Conservation (phyloP, 2,113 vertebrate genomes). For the Istiophorus platypterus region DNA sequence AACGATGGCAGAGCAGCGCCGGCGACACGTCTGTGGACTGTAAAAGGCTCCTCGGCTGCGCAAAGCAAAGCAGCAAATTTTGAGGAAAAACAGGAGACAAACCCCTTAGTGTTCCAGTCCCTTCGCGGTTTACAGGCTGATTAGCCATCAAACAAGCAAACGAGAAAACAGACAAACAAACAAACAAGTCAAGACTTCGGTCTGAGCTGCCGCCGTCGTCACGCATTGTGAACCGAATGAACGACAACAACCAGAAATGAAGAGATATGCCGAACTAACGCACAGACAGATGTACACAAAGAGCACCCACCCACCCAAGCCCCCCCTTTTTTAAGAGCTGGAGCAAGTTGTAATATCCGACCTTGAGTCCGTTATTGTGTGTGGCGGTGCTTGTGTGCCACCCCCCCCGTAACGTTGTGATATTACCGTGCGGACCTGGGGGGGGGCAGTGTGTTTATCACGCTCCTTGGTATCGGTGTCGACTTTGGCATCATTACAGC, state of each 20-base stretch:
- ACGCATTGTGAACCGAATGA: neutral
- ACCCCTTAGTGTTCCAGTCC: neutral
- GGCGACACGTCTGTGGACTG: too few species aligned
- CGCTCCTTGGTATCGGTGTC: constrained; percentile 27
- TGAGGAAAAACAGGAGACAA: too few species aligned
- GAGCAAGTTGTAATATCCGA: constrained; percentile 14
- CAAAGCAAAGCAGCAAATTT: too few species aligned
- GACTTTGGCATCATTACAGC: neutral
- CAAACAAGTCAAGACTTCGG: constrained; percentile 26
- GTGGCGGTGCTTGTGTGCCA: constrained; percentile 1
- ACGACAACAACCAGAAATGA: constrained; percentile 11
- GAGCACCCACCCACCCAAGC: neutral
- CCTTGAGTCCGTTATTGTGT: constrained; percentile 40
- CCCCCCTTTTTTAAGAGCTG: too few species aligned
- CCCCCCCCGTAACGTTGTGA: constrained; percentile 27
- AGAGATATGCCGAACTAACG: constrained; percentile 2
- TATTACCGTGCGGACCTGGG: too few species aligned
- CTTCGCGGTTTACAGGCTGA: neutral
- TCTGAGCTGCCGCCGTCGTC: constrained; percentile 22
- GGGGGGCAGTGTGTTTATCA: constrained; percentile 37
- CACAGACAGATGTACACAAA: neutral
- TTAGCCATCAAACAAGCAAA: constrained; percentile 33
- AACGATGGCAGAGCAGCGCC: too few species aligned
- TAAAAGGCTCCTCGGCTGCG: too few species aligned
- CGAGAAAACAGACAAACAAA: constrained; percentile 37